Percentiles rank a stretch among this genome's conserved stretches.
phyloP scores from a whole-genome alignment of 2,888 invertebrate genomes.

The Malachius bipustulatus region DNA sequence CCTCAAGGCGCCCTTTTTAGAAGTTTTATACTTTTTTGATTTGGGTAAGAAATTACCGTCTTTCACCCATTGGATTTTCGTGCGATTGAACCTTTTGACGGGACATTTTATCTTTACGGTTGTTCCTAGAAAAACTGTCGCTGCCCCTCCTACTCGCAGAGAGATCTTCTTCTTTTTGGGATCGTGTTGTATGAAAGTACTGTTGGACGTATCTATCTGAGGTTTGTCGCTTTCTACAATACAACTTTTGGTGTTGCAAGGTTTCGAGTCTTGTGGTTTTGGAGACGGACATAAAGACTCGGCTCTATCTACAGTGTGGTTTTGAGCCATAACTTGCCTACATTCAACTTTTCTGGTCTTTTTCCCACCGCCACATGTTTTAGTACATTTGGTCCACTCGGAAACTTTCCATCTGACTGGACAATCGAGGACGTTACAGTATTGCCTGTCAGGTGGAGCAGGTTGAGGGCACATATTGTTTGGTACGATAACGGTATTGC shows the following conservation, averaged over 20 bases:
- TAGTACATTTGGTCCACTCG: conserved; percentile 86
- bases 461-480: conserved; percentile 89
- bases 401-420: conserved; percentile 81
- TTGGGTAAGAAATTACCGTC: conserved; percentile 67
- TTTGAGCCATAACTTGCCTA: conserved; percentile 86
- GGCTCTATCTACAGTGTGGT: conserved; percentile 73
- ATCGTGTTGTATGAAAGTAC: conserved; percentile 74
- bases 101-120: conserved; percentile 91
- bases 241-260: conserved; percentile 77
- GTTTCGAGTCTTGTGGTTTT: conserved; percentile 64
- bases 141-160: conserved; percentile 81
- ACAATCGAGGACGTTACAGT: conserved; percentile 88
- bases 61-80: conserved; percentile 82
- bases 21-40: conserved; percentile 74
- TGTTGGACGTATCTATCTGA: conserved; percentile 66
- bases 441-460: conserved; percentile 75
- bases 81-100: conserved; percentile 69
- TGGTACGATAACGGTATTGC: conserved; percentile 85
- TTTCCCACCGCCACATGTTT: conserved; percentile 84
- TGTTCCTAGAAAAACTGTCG: conserved; percentile 81
- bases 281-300: conserved; percentile 62
- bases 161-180: conserved; percentile 70
- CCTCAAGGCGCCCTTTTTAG: conserved; percentile 80
- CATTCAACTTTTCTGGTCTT: conserved; percentile 78
- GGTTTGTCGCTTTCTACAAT: conserved; percentile 58